Evolutionary conservation across 2,888 invertebrate species (phyloP).

Genomic region (Parochlus steinenii): DNA sequence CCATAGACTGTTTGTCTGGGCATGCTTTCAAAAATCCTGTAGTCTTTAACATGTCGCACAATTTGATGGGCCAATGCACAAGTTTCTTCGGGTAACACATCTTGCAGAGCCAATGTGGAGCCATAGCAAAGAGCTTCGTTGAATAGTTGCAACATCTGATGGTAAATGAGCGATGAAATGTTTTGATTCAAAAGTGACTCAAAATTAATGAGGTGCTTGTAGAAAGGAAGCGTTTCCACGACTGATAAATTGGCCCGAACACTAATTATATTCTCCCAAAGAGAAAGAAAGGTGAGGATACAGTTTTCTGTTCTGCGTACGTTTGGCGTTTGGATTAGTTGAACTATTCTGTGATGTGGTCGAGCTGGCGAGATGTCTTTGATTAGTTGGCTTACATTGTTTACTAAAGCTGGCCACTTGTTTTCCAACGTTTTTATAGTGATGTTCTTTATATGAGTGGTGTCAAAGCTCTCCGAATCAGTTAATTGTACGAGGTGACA

Average conservation of each 20-base stretch:
- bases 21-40: conserved; percentile 39
- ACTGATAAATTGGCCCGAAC: conserved; percentile 81
- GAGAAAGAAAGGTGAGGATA: conserved; percentile 61
- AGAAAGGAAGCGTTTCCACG: conserved; percentile 76
- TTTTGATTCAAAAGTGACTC: conserved; percentile 50
- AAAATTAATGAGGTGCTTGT: conserved; percentile 67
- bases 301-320: conserved; percentile 42
- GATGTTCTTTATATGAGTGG: conserved; percentile 69
- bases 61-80: conserved; percentile 73
- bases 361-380: conserved; percentile 32
- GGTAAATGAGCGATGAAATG: conserved; percentile 69
- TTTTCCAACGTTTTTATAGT: conserved; percentile 72
- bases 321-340: conserved; percentile 18
- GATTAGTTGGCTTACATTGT: conserved; percentile 44
- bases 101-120: conserved; percentile 75
- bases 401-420: conserved; percentile 68
- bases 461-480: conserved; percentile 69
- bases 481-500: conserved; percentile 48
- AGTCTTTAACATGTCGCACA: conserved; percentile 72
- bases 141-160: conserved; percentile 67
- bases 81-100: conserved; percentile 74
- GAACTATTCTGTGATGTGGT: background rate
- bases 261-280: conserved; percentile 83
- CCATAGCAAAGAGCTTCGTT: conserved; percentile 86
- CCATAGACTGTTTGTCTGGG: conserved; percentile 19